Conservation (phyloP, 2,888 invertebrate genomes). For the Tetheella fluctuosa region DNA sequence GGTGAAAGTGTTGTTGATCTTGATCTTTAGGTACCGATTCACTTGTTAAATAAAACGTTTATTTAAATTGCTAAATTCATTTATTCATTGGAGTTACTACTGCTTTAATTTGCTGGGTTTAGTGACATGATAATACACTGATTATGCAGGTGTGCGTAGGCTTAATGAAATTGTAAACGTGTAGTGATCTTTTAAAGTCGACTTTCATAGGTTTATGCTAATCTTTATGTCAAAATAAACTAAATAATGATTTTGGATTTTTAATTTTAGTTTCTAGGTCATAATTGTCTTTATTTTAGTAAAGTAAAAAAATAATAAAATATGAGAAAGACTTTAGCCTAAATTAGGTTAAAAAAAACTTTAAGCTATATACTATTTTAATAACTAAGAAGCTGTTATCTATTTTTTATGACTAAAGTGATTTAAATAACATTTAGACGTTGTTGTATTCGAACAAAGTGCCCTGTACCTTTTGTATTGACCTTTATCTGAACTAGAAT, state of each 20-base stretch:
- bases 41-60: neutral
- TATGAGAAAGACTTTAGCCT: too few species aligned
- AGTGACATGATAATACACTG: neutral
- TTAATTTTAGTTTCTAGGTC: too few species aligned
- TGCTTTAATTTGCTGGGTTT: neutral
- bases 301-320: too few species aligned
- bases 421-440: neutral
- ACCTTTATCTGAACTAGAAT: neutral
- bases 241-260: too few species aligned
- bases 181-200: too few species aligned
- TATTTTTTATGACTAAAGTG: too few species aligned
- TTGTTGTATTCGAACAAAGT: neutral
- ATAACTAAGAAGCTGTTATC: too few species aligned
- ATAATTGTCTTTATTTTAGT: too few species aligned
- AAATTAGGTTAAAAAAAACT: too few species aligned
- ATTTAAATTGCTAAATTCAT: neutral
- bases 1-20: constrained; percentile 51
- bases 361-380: too few species aligned
- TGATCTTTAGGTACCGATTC: constrained; percentile 33
- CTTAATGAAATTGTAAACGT: neutral
- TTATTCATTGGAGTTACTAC: neutral
- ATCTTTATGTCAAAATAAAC: too few species aligned
- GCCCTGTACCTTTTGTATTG: neutral
- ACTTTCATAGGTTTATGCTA: too few species aligned
- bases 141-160: neutral